Evolutionary conservation across 2,797 vertebrate species (phyloP).

Genomic region (Dryobates pubescens): DNA sequence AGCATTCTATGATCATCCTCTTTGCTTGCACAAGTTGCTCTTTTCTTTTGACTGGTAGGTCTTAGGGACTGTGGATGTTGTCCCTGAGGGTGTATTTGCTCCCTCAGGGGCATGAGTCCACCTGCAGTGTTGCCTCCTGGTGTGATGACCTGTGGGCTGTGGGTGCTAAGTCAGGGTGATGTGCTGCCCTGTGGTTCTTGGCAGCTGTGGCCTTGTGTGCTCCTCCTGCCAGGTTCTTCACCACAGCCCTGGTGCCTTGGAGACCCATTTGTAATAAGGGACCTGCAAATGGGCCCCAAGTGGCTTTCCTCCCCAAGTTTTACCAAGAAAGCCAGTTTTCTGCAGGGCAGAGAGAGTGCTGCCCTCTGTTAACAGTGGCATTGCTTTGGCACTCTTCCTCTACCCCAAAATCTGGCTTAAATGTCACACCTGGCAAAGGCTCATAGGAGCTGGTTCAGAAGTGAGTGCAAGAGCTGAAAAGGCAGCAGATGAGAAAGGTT

Average conservation of each 20-base stretch:
- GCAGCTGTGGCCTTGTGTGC: accelerated
- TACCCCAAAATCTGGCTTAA: background rate
- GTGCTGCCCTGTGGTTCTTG: background rate
- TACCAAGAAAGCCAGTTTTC: background rate
- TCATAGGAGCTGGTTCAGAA: background rate
- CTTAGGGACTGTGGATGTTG: background rate
- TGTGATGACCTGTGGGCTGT: background rate
- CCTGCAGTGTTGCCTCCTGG: background rate
- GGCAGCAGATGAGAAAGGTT: background rate
- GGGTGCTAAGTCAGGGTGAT: background rate
- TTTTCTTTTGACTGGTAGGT: background rate
- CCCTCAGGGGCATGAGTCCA: accelerated
- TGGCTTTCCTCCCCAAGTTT: background rate
- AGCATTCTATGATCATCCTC: background rate
- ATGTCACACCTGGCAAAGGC: background rate
- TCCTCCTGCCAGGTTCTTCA: accelerated
- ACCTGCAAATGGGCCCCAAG: background rate
- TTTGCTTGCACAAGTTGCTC: background rate
- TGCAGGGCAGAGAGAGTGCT: accelerated
- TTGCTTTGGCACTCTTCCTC: background rate
- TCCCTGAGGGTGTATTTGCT: background rate
- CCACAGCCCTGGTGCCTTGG: background rate
- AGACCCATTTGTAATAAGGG: accelerated
- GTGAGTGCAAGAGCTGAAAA: background rate
- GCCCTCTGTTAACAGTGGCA: background rate